Evolutionary conservation across 2,888 invertebrate species (phyloP).

Genomic region (Ormyrus thymus): DNA sequence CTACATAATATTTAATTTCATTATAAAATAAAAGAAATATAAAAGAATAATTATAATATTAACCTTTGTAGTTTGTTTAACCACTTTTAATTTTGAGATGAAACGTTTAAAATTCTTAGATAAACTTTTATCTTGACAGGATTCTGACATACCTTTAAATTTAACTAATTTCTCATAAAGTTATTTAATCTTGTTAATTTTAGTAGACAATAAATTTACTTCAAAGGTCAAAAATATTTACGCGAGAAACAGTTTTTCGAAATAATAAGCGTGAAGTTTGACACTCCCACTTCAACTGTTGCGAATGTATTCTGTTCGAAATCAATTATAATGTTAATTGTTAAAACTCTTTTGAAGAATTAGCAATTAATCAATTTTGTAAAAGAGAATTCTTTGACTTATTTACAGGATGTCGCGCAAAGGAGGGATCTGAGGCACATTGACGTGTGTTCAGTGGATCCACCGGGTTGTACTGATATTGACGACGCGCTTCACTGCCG

Average conservation of each 20-base stretch:
- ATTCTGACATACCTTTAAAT: constrained; percentile 48
- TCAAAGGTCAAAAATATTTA: constrained; percentile 3
- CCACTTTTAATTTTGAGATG: constrained; percentile 58
- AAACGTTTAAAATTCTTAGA: constrained; percentile 54
- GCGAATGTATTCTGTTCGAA: too few relatives aligned
- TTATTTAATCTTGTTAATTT: constrained; percentile 4
- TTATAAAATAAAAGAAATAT: background rate
- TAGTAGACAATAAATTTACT: constrained; percentile 20
- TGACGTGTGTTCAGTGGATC: constrained; percentile 96
- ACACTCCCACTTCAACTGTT: background rate
- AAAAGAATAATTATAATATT: background rate
- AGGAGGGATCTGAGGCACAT: constrained; percentile 90
- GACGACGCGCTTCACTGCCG: constrained; percentile 98
- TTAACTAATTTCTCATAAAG: constrained; percentile 5
- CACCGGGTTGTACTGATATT: constrained; percentile 98
- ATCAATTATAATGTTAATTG: constrained; percentile 13
- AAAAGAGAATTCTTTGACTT: background rate
- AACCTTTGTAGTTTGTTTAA: constrained; percentile 51
- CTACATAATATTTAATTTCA: background rate
- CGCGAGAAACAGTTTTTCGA: background rate
- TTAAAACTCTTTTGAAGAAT: constrained; percentile 10
- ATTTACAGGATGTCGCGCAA: constrained; percentile 82
- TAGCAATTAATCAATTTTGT: background rate
- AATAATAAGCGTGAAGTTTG: constrained; percentile 16
- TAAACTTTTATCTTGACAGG: constrained; percentile 37